These are phyloP conservation scores for Cryptotermes secundus DNA, from an alignment of 1,140 invertebrate species.

Conservation along the genomic window DNA sequence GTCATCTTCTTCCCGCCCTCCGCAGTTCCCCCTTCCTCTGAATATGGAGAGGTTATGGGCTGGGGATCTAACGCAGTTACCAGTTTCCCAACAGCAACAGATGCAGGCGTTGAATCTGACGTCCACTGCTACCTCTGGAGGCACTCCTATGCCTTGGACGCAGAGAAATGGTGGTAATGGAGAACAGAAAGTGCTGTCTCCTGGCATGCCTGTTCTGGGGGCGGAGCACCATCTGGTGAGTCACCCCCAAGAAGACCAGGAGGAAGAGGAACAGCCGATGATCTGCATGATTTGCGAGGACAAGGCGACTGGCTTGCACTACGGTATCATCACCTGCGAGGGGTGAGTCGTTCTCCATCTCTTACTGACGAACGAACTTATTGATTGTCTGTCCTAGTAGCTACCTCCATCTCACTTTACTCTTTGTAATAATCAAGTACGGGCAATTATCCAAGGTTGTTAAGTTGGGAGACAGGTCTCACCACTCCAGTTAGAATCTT, in stretches of 20 bases:
- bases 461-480: too few relatives aligned
- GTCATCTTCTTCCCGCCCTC: constrained; percentile 39
- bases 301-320: constrained; percentile 95
- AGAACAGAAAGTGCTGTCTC: background rate
- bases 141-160: constrained; percentile 26
- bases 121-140: constrained; percentile 50
- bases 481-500: too few relatives aligned
- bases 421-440: too few relatives aligned
- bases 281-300: constrained; percentile 98
- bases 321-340: constrained; percentile 97
- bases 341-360: constrained; percentile 58
- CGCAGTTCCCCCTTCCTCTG: constrained; percentile 60
- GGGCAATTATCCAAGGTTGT: too few relatives aligned
- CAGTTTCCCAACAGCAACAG: constrained; percentile 78
- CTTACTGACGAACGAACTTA: too few relatives aligned
- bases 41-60: constrained; percentile 92
- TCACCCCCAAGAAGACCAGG: constrained; percentile 55
- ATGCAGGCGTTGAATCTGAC: constrained; percentile 79
- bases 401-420: too few relatives aligned
- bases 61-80: constrained; percentile 77
- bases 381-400: too few relatives aligned
- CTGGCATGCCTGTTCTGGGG: background rate
- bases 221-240: constrained; percentile 37
- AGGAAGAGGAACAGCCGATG: constrained; percentile 91
- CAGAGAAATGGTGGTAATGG: constrained; percentile 31